Conservation (phyloP, 2,888 invertebrate species). For the Vesta saturnalis region DNA sequence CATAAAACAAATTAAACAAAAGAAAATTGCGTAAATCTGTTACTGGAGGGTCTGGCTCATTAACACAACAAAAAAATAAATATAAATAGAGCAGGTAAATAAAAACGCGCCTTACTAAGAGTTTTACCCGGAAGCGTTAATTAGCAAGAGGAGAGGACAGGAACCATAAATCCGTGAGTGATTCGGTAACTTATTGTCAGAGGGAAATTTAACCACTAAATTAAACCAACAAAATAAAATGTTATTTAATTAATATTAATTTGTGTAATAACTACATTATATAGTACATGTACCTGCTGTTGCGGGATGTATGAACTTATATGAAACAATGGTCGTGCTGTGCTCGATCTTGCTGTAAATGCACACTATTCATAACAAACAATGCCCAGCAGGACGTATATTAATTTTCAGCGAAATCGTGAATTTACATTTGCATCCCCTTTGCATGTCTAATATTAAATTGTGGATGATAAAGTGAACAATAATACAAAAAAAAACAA, state of each 20-base stretch:
- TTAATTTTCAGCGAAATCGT: slow-evolving; percentile 43
- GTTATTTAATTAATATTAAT: slow-evolving; percentile 30
- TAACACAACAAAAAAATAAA: slow-evolving; percentile 19
- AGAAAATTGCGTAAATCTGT: not conserved
- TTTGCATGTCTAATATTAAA: slow-evolving; percentile 8
- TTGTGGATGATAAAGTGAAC: not conserved
- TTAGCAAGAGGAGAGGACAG: slow-evolving; percentile 22
- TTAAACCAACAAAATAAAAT: not conserved
- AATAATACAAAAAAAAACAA: too few relatives aligned
- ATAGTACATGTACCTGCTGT: slow-evolving; percentile 29
- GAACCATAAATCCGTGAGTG: slow-evolving; percentile 20
- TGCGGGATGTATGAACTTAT: slow-evolving; percentile 36
- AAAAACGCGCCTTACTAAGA: slow-evolving; percentile 18
- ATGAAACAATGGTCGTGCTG: slow-evolving; percentile 47
- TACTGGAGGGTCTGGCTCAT: slow-evolving; percentile 13
- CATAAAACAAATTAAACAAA: too few relatives aligned
- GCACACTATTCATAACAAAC: slow-evolving; percentile 48
- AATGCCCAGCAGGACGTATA: slow-evolving; percentile 50
- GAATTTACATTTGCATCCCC: slow-evolving; percentile 18
- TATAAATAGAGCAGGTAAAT: slow-evolving; percentile 16
- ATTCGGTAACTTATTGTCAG: not conserved
- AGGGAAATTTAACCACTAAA: not conserved
- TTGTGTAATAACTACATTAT: slow-evolving; percentile 26
- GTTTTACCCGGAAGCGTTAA: slow-evolving; percentile 26
- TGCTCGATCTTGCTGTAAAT: slow-evolving; percentile 52